These are phyloP conservation scores for Philotrypesis tridentata DNA, from an alignment of 1,140 invertebrate genomes.

Conservation along the genomic window DNA sequence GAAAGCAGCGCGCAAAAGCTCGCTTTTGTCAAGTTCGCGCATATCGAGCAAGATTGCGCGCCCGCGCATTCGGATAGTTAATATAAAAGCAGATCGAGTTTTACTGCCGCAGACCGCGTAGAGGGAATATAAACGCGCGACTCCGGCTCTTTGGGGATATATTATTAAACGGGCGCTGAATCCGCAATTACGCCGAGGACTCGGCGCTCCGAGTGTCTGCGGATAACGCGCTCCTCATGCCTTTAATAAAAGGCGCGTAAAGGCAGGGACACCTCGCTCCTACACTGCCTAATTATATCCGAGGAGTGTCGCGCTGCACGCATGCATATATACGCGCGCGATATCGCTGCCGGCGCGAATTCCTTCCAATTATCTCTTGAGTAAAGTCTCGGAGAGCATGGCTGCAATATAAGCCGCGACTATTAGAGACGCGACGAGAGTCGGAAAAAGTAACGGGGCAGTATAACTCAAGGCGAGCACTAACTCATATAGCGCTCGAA, in stretches of 20 bases:
- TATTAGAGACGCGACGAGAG: not conserved
- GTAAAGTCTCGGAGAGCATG: not conserved
- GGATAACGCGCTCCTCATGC: not conserved
- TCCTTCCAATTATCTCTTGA: not conserved
- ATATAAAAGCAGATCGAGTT: slow-evolving; percentile 7
- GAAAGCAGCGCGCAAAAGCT: slow-evolving; percentile 48
- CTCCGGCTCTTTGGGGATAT: not conserved
- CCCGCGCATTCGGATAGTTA: not conserved
- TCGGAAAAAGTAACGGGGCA: slow-evolving; percentile 1
- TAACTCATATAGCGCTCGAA: not conserved
- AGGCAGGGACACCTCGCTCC: too few species aligned
- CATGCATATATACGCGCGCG: too few species aligned
- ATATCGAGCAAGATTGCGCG: not conserved
- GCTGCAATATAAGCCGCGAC: not conserved
- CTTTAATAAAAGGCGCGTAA: too few species aligned
- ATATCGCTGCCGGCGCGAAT: too few species aligned
- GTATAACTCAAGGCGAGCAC: not conserved
- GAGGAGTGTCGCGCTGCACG: too few species aligned
- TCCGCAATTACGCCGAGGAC: not conserved
- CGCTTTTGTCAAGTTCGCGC: slow-evolving; percentile 2
- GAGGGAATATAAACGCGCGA: not conserved
- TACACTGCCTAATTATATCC: not conserved
- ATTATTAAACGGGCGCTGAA: not conserved
- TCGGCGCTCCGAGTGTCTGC: not conserved
- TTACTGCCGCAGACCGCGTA: too few species aligned